Evolutionary conservation across 2,113 vertebrate species (phyloP), one percentile per base, ranked within the genome.

Genomic region (Regulus satrapa): DNA sequence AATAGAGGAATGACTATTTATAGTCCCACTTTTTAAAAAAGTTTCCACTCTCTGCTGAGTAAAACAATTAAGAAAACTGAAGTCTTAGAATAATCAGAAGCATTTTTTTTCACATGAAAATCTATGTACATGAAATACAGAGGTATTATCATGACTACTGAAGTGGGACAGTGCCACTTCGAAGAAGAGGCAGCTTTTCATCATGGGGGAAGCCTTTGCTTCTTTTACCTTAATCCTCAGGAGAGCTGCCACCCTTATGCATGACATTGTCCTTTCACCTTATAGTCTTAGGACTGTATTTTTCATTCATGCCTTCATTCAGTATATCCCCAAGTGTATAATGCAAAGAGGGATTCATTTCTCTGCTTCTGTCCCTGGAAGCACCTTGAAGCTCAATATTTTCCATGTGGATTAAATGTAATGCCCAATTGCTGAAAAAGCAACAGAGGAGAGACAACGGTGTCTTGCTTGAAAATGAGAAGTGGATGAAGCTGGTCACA

Each of bases 191-290:
- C 26, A 69, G 25, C 43, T 86, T 32, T 63, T 28, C 36, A 71
- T 23, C 15, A 36, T 10, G n/a, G 5, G 66, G 19, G 41, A 79
- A 75, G 8, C 5, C 12, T 83, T 59, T 62, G 10, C 4, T 79
- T 68, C 28, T 73, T 76, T 67, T 51, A 8, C 21, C 68, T 93
- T 71, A 87, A 51, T 16, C 19, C 34, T 78, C 26, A 31, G 28
- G 14, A 74, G 7, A 54, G 3, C 8, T 52, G 29, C 61, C 24
- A 73, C 10, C 12, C 21, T 54, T 10, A 19, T 0, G 0, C 2
- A 19, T n/a, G 20, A 19, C 6, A 32, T 38, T 36, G 40, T 31
- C 40, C 26, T 76, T 34, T 32, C 12, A 77, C 5, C 51, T 62
- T 28, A 28, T 4, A 0, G 15, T 54, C 4, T 68, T 68, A 55